Percentiles rank a stretch among this genome's conserved stretches.
Conservation (phyloP, 2,113 vertebrate genomes). For the Glaucidium brasilianum region DNA sequence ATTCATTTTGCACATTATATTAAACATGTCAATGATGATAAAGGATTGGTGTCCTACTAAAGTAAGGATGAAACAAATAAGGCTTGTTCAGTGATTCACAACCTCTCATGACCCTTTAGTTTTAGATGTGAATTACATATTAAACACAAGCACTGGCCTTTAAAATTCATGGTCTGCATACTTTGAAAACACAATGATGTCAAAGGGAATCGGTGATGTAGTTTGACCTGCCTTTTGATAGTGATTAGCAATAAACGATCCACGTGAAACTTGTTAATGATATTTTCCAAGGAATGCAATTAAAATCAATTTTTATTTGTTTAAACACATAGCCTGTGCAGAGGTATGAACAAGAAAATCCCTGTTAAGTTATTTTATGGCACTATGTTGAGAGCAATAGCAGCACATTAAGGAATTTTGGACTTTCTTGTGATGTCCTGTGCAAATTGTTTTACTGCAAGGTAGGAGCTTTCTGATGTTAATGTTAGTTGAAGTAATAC, state of each 20-base stretch:
- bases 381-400: conserved; percentile 73
- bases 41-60: not conserved
- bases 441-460: conserved; percentile 61
- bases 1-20: not conserved
- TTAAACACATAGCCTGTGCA: conserved; percentile 64
- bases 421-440: conserved; percentile 64
- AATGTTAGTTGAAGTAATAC: conserved; percentile 46
- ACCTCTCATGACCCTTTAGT: not conserved
- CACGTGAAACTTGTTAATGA: not conserved
- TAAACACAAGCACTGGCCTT: not conserved
- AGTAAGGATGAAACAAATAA: not conserved
- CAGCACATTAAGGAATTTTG: conserved; percentile 75
- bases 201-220: not conserved
- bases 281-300: not conserved
- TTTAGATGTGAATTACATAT: not conserved
- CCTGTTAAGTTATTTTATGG: conserved; percentile 83
- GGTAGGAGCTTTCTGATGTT: conserved; percentile 48
- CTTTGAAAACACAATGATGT: not conserved
- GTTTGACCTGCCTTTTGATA: not conserved
- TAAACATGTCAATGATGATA: not conserved
- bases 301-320: conserved; percentile 37
- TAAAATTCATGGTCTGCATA: not conserved
- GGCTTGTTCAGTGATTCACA: not conserved
- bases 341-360: conserved; percentile 87
- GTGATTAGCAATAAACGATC: not conserved